Evolutionary conservation across 2,797 vertebrate genomes (phyloP).

Genomic region (Gastrophryne carolinensis): DNA sequence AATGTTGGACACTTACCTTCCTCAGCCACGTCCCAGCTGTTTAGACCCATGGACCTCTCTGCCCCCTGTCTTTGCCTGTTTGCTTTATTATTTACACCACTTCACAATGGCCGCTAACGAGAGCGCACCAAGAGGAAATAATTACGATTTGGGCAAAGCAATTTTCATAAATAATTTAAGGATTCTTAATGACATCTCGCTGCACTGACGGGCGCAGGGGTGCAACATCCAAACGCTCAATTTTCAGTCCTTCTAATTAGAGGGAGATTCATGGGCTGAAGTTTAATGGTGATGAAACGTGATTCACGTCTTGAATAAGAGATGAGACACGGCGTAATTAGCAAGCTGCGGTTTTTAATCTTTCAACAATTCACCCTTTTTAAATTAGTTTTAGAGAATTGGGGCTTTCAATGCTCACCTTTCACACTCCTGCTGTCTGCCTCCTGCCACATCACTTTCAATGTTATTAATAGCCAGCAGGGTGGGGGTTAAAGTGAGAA

Average conservation of each 20-base stretch:
- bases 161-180: slow-evolving; percentile 87
- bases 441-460: background rate
- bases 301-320: slow-evolving; percentile 82
- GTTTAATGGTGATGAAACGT: slow-evolving; percentile 82
- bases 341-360: slow-evolving; percentile 78
- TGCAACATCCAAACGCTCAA: slow-evolving; percentile 72
- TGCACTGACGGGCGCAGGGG: slow-evolving; percentile 73
- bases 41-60: slow-evolving; percentile 96
- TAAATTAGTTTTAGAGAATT: slow-evolving; percentile 82
- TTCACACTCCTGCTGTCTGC: background rate
- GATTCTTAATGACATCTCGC: slow-evolving; percentile 78
- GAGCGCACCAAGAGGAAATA: slow-evolving; percentile 64
- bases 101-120: slow-evolving; percentile 53
- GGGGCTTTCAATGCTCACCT: slow-evolving; percentile 67
- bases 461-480: background rate
- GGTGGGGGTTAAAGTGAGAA: background rate
- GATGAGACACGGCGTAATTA: slow-evolving; percentile 80
- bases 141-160: slow-evolving; percentile 81
- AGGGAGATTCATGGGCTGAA: slow-evolving; percentile 81
- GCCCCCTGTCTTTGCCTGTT: slow-evolving; percentile 62
- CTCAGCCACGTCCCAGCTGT: slow-evolving; percentile 85
- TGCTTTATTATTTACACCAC: slow-evolving; percentile 71
- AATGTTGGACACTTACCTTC: slow-evolving; percentile 58
- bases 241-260: slow-evolving; percentile 84
- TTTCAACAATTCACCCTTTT: slow-evolving; percentile 78